A percentile compares a stretch with the other conserved stretches of the same genome.
Evolutionary conservation across 2,113 vertebrate species (phyloP).

Genomic region (Zosterops japonicus): DNA sequence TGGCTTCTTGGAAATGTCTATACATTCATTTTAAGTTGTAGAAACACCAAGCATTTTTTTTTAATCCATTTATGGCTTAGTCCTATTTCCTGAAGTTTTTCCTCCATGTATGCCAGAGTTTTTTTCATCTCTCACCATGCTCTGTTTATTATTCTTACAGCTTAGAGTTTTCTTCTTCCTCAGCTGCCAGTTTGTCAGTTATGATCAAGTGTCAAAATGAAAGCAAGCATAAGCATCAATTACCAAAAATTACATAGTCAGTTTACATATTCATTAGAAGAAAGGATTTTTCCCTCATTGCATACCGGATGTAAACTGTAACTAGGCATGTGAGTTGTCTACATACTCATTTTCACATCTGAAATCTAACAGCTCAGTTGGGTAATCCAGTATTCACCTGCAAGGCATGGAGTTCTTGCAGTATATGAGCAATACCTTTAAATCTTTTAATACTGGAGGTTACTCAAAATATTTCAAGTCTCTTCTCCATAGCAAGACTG

Average conservation of each 20-base stretch:
- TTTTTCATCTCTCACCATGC: background rate
- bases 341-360: background rate
- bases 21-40: background rate
- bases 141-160: conserved; percentile 39
- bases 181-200: background rate
- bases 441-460: conserved; percentile 8
- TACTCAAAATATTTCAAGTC: background rate
- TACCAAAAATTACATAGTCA: conserved; percentile 20
- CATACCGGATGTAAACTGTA: background rate
- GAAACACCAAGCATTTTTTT: background rate
- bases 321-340: background rate
- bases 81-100: background rate
- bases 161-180: conserved; percentile 10
- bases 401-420: background rate
- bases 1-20: background rate
- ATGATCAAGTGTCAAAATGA: conserved; percentile 8
- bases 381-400: conserved; percentile 38
- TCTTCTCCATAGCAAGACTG: background rate
- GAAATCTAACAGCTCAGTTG: background rate
- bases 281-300: background rate
- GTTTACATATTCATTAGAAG: conserved; percentile 8
- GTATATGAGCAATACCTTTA: background rate
- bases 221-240: conserved; percentile 9
- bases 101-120: background rate
- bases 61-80: background rate